phyloP scores from a whole-genome alignment of 2,888 invertebrate genomes.

The Diaprepes abbreviatus region DNA sequence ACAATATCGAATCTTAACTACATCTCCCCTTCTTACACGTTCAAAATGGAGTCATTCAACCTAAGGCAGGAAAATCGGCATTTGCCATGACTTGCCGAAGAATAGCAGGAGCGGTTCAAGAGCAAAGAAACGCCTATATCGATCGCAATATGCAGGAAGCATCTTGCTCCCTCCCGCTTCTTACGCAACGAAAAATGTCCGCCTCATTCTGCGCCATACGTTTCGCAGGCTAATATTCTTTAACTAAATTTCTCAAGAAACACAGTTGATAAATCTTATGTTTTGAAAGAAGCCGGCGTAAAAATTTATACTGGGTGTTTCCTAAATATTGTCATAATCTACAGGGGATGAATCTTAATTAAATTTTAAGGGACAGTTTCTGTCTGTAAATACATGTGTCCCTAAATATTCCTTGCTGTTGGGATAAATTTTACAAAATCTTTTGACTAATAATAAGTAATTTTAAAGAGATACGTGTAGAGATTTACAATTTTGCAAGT shows the following conservation, averaged over 20 bases:
- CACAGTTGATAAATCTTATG: not conserved
- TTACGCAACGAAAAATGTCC: constrained; percentile 64
- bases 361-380: too few species aligned
- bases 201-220: constrained; percentile 49
- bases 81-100: constrained; percentile 27
- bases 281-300: not conserved
- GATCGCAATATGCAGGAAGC: constrained; percentile 57
- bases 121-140: constrained; percentile 65
- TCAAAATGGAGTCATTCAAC: constrained; percentile 44
- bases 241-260: constrained; percentile 8
- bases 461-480: too few species aligned
- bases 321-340: too few species aligned
- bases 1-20: constrained; percentile 3
- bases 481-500: too few species aligned
- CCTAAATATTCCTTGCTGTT: too few species aligned
- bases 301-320: too few species aligned
- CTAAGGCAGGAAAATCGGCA: constrained; percentile 28
- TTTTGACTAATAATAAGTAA: too few species aligned
- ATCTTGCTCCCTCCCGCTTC: constrained; percentile 56
- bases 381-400: too few species aligned
- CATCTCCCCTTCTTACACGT: constrained; percentile 18
- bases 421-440: too few species aligned
- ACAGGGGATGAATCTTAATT: too few species aligned
- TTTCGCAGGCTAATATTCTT: not conserved
- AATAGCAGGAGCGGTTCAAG: constrained; percentile 36